These are phyloP conservation scores for Zaprionus ghesquierei DNA, from an alignment of 1,140 invertebrate genomes.

Conservation along the genomic window DNA sequence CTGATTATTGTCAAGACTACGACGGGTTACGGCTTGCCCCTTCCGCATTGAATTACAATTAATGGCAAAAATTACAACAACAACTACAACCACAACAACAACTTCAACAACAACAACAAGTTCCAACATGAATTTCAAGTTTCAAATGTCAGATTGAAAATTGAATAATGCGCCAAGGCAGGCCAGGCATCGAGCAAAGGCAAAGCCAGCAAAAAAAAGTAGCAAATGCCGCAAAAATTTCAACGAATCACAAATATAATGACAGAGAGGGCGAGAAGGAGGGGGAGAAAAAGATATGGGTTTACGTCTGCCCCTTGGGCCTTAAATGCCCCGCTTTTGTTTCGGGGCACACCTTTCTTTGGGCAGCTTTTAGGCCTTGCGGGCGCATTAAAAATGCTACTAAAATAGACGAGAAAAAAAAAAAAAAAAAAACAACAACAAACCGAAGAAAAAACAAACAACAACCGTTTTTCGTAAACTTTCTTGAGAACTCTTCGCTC, in stretches of 20 bases:
- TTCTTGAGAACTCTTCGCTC: conserved; percentile 62
- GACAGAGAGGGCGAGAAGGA: neutral
- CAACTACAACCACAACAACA: conserved; percentile 26
- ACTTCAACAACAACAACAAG: conserved; percentile 18
- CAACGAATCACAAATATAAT: conserved; percentile 28
- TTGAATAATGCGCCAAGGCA: conserved; percentile 35
- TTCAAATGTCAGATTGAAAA: conserved; percentile 68
- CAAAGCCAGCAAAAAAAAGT: conserved; percentile 30
- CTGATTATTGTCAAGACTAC: conserved; percentile 69
- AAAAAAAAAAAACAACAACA: conserved; percentile 11
- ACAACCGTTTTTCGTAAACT: conserved; percentile 63
- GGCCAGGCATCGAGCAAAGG: neutral
- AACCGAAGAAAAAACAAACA: conserved; percentile 26
- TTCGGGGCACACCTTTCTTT: conserved; percentile 16
- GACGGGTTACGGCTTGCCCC: neutral
- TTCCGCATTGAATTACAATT: conserved; percentile 77
- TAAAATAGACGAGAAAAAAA: conserved; percentile 58
- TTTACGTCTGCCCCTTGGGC: conserved; percentile 27
- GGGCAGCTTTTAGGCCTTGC: conserved; percentile 50
- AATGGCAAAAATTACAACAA: conserved; percentile 45
- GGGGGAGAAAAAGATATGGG: conserved; percentile 20
- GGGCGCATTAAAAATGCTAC: conserved; percentile 54
- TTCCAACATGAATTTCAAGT: conserved; percentile 59
- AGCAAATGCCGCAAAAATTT: conserved; percentile 35
- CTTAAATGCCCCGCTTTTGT: conserved; percentile 53